phyloP scores from a whole-genome alignment of 2,888 invertebrate genomes.

The Chrysolina haemoptera region DNA sequence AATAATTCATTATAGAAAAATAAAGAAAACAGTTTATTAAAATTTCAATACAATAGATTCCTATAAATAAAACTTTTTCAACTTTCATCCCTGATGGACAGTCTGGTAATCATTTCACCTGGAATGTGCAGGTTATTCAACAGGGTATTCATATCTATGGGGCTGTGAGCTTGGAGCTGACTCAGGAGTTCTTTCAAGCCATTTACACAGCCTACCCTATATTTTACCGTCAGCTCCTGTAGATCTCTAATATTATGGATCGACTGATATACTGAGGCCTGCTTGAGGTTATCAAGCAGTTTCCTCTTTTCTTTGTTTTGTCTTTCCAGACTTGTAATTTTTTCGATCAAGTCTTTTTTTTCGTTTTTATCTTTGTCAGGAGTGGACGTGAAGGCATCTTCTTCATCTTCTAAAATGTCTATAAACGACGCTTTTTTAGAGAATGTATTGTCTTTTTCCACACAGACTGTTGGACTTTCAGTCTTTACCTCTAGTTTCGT shows the following conservation, averaged over 20 bases:
- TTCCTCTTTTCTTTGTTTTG: constrained; percentile 48
- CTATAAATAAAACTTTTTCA: not conserved
- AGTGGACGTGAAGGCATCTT: constrained; percentile 50
- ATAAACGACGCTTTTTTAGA: constrained; percentile 11
- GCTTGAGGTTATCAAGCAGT: constrained; percentile 50
- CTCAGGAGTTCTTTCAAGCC: constrained; percentile 72
- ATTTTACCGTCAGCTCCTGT: constrained; percentile 70
- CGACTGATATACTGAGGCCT: constrained; percentile 54
- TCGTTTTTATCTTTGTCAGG: constrained; percentile 47
- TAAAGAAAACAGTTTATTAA: too few relatives aligned
- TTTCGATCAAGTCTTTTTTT: constrained; percentile 40
- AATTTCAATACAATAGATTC: not conserved
- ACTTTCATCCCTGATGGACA: not conserved
- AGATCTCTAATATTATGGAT: constrained; percentile 71
- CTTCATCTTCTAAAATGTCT: constrained; percentile 41
- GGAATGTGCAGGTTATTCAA: constrained; percentile 46
- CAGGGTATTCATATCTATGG: constrained; percentile 71
- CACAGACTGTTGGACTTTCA: constrained; percentile 21
- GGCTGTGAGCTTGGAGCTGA: constrained; percentile 66
- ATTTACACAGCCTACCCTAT: constrained; percentile 73
- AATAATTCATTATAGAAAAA: too few relatives aligned
- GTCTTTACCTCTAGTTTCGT: not conserved
- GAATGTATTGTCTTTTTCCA: constrained; percentile 13
- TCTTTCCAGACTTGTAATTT: constrained; percentile 45
- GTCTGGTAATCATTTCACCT: constrained; percentile 39